Base-by-base conservation (phyloP, 2,797 vertebrate genomes). In the Agapornis canus region DNA sequence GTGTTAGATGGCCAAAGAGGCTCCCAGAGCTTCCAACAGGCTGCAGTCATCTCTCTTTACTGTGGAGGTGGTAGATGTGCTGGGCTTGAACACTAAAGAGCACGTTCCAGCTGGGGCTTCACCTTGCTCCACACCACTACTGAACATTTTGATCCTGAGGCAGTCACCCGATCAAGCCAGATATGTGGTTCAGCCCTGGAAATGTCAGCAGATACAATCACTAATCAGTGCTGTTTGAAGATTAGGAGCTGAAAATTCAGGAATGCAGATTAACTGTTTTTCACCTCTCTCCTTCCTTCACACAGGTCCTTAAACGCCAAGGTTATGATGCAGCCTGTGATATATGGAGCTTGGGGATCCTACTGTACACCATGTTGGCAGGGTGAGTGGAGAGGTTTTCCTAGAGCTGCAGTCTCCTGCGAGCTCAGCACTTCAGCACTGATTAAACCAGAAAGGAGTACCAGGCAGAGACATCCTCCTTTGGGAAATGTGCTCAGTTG, bases 321-420 rank as follows among this genome's bases (percentile, higher is more conserved):
- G 99, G 99, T 68, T 99, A 99, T 1, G 99, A 99, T n/a, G 99
- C 99, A 27, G 99, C 99, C 3, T 99, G 99, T 89, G 99, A 99
- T 95, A 98, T 99, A 96, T 99, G 99, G 99, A 99, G 99, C 80
- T 78, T 99, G 93, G 99, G 99, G 22, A 98, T 99, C 95, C 98
- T 99, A 37, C 96, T 99, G 12, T 99, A 99, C 96, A 99, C 99
- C 87, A 99, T 99, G 98, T 92, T 99, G 89, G 99, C 99, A 32
- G 99, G 99, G 99, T 99, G 82, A 98, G 98, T 91, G 42, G 8
- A 1, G 1, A 52, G 13, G 3, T 8, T 72, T 72, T 64, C 19
- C 77, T 12, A 9, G 25, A 86, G 31, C 57, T 86, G 39, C 48
- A n/a, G 4, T 40, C 65, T 65, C 27, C 47, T 37, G 18, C 35